Evolutionary conservation across 2,888 invertebrate genomes (phyloP).

Genomic region (Ophion ellenae): DNA sequence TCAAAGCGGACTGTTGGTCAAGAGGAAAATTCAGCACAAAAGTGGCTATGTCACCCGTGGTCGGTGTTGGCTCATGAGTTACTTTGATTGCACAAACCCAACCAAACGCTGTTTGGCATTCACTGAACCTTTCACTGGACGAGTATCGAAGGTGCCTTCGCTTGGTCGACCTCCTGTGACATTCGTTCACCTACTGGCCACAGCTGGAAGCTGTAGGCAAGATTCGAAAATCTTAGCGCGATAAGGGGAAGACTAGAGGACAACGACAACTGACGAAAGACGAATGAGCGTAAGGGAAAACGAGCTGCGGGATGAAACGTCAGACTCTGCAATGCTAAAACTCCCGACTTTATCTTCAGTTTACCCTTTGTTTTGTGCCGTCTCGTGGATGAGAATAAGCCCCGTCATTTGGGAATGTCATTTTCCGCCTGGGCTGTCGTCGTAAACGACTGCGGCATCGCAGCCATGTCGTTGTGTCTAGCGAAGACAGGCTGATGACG

Average conservation of each 20-base stretch:
- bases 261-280: conserved; percentile 15
- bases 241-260: conserved; percentile 21
- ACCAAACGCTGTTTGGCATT: too few relatives aligned
- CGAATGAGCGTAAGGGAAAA: conserved; percentile 56
- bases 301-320: conserved; percentile 48
- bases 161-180: too few relatives aligned
- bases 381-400: conserved; percentile 64
- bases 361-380: conserved; percentile 67
- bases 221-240: not conserved
- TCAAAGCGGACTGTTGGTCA: too few relatives aligned
- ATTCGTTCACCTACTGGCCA: not conserved
- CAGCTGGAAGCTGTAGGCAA: not conserved
- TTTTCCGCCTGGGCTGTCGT: conserved; percentile 68
- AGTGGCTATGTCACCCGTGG: too few relatives aligned
- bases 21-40: too few relatives aligned
- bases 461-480: conserved; percentile 38
- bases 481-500: conserved; percentile 53
- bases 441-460: conserved; percentile 61
- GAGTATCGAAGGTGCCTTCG: too few relatives aligned
- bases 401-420: conserved; percentile 75
- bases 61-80: too few relatives aligned
- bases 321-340: conserved; percentile 36
- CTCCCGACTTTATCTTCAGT: conserved; percentile 56
- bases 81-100: too few relatives aligned
- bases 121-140: too few relatives aligned